A percentile compares a stretch with the other conserved stretches of the same genome.
Evolutionary conservation across 1,140 invertebrate species (phyloP).

Genomic region (Ceratoteleas bidentatus): DNA sequence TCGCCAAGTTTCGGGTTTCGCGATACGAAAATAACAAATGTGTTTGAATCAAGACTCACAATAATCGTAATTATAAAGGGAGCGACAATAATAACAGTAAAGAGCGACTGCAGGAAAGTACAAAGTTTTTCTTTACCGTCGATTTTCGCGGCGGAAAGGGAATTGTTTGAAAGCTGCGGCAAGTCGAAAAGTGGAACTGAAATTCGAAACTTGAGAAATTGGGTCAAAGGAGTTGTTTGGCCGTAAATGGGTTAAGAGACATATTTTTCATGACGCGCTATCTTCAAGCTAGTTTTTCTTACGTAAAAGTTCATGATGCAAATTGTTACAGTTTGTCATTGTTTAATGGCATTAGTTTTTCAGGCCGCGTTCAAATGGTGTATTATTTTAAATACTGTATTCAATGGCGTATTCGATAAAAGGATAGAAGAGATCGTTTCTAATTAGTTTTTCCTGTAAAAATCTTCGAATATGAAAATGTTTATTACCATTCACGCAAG

Average conservation of each 20-base stretch:
- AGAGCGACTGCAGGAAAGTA: background rate
- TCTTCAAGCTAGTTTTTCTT: background rate
- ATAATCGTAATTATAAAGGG: no score
- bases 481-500: no score
- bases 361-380: no score
- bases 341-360: no score
- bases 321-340: background rate
- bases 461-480: no score
- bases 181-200: background rate
- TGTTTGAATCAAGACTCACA: no score
- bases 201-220: conserved; percentile 2
- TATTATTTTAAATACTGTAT: no score
- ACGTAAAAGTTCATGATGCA: background rate
- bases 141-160: background rate
- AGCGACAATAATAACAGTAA: no score
- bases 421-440: no score
- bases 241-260: conserved; percentile 1
- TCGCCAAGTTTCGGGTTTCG: background rate
- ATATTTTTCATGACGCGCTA: background rate
- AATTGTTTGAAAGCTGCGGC: background rate
- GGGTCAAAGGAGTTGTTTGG: background rate
- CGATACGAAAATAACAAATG: no score
- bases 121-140: background rate
- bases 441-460: no score
- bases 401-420: no score